A percentile compares a stretch with the other conserved stretches of the same genome.
Evolutionary conservation across 92 coral and sea anemone species (phyloP).

Genomic region (Meandrina meandrites): DNA sequence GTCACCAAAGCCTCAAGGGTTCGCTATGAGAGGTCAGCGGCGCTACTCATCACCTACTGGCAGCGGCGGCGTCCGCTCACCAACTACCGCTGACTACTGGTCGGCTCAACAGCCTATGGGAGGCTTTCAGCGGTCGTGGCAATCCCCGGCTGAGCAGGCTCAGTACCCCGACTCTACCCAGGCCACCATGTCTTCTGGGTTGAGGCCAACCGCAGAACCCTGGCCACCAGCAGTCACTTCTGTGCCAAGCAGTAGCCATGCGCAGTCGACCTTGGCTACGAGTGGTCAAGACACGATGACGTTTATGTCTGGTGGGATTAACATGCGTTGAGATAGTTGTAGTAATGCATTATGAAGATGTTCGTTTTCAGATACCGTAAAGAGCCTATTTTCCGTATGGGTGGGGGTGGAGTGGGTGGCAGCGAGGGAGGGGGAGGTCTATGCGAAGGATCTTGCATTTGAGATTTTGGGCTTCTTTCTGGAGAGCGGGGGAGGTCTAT

Average conservation of each 20-base stretch:
- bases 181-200: slow-evolving; percentile 68
- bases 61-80: slow-evolving; percentile 79
- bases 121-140: slow-evolving; percentile 79
- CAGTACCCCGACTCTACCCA: slow-evolving; percentile 63
- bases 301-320: slow-evolving; percentile 71
- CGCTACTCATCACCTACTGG: slow-evolving; percentile 94
- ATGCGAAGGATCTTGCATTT: too few relatives aligned
- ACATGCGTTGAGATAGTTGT: slow-evolving; percentile 45
- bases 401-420: neutral
- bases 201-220: slow-evolving; percentile 85
- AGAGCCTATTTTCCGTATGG: neutral
- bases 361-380: neutral
- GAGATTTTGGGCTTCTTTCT: neutral
- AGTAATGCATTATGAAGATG: neutral
- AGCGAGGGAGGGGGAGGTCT: too few relatives aligned
- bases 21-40: slow-evolving; percentile 70
- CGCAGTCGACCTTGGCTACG: slow-evolving; percentile 55
- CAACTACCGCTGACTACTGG: slow-evolving; percentile 87
- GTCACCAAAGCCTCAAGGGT: slow-evolving; percentile 78
- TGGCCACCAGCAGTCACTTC: slow-evolving; percentile 70
- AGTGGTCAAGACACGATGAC: slow-evolving; percentile 63
- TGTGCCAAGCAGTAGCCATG: slow-evolving; percentile 66
- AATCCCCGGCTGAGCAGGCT: slow-evolving; percentile 60
- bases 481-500: neutral
- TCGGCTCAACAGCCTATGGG: slow-evolving; percentile 71